These are phyloP conservation scores for Stigmatopora nigra DNA, from an alignment of 2,113 vertebrate genomes.

Conservation along the genomic window DNA sequence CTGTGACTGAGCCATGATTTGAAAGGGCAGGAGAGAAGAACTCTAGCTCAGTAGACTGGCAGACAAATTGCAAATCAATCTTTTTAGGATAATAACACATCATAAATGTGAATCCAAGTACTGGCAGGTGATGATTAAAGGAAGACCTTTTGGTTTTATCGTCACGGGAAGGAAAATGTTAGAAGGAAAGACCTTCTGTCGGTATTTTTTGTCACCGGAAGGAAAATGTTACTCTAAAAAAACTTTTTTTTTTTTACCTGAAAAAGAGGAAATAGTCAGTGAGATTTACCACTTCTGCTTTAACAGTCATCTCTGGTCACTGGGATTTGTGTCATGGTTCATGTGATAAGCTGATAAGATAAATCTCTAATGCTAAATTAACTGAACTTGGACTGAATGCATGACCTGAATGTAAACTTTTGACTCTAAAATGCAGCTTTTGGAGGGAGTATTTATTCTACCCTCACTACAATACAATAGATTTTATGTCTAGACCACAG, in stretches of 20 bases:
- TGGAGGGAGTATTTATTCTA: background rate
- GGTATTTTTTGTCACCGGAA: too few species aligned
- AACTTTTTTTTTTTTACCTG: background rate
- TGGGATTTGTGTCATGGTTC: slow-evolving; percentile 17
- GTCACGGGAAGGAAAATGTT: background rate
- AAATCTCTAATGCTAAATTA: background rate
- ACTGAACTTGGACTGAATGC: slow-evolving; percentile 3
- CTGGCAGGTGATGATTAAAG: background rate
- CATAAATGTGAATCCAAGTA: background rate
- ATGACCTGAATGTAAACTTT: background rate
- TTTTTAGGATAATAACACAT: background rate
- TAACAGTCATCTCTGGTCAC: slow-evolving; percentile 16
- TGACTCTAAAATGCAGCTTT: background rate
- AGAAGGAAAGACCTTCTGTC: background rate
- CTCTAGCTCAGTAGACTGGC: background rate
- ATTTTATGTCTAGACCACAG: background rate
- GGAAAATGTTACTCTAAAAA: background rate
- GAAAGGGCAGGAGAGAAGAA: slow-evolving; percentile 16
- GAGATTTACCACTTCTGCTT: slow-evolving; percentile 44
- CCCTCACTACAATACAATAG: background rate
- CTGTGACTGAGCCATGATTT: background rate
- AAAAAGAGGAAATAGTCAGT: slow-evolving; percentile 35
- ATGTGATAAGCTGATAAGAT: slow-evolving; percentile 1
- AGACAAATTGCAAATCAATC: background rate
- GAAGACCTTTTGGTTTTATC: background rate